Percentiles rank a stretch among this genome's conserved stretches.
Conservation (phyloP, 23 tunicate genomes). For the Halocynthia aurantium region DNA sequence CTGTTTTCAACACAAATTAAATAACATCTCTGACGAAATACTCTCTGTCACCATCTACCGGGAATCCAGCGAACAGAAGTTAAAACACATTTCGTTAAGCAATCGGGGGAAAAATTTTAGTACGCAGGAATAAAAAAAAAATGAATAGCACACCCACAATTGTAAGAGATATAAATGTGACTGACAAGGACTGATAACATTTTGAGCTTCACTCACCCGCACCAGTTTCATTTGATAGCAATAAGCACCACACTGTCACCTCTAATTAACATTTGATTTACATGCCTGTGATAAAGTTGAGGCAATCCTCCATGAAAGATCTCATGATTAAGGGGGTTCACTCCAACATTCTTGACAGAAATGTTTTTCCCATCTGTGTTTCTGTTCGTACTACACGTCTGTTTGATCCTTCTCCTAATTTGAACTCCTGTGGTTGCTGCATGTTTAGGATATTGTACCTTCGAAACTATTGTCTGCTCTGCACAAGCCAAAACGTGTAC, state of each 20-base stretch:
- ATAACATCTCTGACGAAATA: no score
- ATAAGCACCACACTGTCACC: conserved; percentile 51
- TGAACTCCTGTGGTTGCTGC: conserved; percentile 4
- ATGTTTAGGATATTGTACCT: background rate
- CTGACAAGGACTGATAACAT: no score
- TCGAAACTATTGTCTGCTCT: background rate
- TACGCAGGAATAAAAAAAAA: no score
- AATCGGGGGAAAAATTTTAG: no score
- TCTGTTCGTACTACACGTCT: background rate
- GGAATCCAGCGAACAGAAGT: no score
- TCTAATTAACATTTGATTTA: conserved; percentile 32
- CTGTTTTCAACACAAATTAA: no score
- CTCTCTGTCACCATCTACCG: no score
- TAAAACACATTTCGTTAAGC: no score
- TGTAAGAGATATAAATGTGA: no score
- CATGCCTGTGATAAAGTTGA: conserved; percentile 44
- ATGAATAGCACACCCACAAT: no score
- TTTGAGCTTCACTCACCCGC: no score
- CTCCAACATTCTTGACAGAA: conserved; percentile 5
- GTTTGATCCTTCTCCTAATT: background rate
- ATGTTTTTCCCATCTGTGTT: background rate
- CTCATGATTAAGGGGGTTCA: background rate
- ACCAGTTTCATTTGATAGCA: background rate
- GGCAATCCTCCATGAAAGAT: conserved; percentile 32
- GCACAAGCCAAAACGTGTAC: background rate